Evolutionary conservation across 2,888 invertebrate genomes (phyloP), one percentile per base, ranked within the genome.

Genomic region (Coremacera marginata): DNA sequence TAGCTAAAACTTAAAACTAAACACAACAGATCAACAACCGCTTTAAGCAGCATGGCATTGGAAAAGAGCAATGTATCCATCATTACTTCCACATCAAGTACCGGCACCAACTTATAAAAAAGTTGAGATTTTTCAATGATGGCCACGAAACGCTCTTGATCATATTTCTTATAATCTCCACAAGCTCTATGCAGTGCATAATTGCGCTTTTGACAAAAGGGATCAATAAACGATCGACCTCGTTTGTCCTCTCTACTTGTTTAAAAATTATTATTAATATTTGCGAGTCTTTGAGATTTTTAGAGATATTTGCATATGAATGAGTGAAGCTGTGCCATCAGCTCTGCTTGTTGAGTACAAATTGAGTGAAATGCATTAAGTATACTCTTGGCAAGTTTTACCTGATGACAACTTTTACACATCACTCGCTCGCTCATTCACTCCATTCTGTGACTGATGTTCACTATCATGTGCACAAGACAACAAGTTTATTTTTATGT

Each of bases 171-270:
- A 31, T 31, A 8, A 37, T 37, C 37, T 37, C 1, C 37, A 37
- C 8, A 5, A 37, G 8, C 19, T 52, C n/a, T 14, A n/a, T 1
- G 16, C 8, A 52, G 1, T 52, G 16, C 19, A n/a, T 52, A 5
- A n/a, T 5, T 52, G 4, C n/a, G 19, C n/a, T 14, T 62, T 62
- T 63, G n/a, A 31, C 63, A 63, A 63, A 55, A 34, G 8, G 31
- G 51, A 68, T 11, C 68, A 68, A 49, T 68, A 49, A 19, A 68
- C 65, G 22, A 19, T 27, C 63, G 63, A 63, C 63, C 63, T 63
- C 31, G 19, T 55, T 19, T 19, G 22, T 55, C n/a, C n/a, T 3
- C 25, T 27, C 4, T 2, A 60, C 22, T 25, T 22, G 4, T 22
- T 25, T 27, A 1, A 11, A 60, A 22, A 5, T 22, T 25, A 55